Conservation (phyloP, 2,888 invertebrate genomes). For the Folsomia manolachei region DNA sequence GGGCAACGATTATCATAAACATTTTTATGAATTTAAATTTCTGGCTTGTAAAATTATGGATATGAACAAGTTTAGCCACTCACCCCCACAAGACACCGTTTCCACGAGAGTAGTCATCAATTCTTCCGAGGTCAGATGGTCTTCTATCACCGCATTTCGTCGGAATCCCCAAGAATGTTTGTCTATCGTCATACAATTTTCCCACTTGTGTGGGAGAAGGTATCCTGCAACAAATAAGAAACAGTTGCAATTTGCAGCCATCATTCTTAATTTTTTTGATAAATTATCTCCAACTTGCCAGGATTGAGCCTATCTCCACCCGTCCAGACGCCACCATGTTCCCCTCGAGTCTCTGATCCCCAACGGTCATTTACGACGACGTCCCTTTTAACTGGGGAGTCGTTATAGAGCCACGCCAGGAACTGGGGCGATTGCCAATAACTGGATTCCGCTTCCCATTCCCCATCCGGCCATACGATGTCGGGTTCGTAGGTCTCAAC, state of each 20-base stretch:
- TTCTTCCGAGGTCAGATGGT: constrained; percentile 67
- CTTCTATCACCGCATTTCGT: constrained; percentile 65
- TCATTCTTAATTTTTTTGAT: too few relatives aligned
- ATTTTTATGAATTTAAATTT: not conserved
- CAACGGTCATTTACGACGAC: constrained; percentile 93
- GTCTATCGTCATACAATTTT: constrained; percentile 91
- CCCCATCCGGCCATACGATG: constrained; percentile 92
- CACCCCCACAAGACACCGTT: constrained; percentile 82
- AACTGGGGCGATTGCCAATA: constrained; percentile 85
- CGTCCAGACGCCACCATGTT: constrained; percentile 82
- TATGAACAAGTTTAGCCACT: not conserved
- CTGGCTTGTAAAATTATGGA: not conserved
- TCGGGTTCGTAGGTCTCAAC: constrained; percentile 61
- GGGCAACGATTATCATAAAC: not conserved
- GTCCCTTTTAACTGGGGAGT: constrained; percentile 81
- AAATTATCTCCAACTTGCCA: constrained; percentile 60
- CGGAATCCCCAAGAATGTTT: constrained; percentile 81
- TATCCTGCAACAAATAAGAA: constrained; percentile 56
- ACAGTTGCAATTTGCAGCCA: too few relatives aligned
- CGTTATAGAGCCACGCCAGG: constrained; percentile 67
- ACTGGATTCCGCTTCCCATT: constrained; percentile 70
- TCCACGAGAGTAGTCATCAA: constrained; percentile 68
- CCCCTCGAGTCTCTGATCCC: constrained; percentile 74
- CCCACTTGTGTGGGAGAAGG: constrained; percentile 81
- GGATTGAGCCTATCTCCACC: constrained; percentile 81